Conservation (phyloP, 1,140 invertebrate genomes). For the Drosophila saltans region DNA sequence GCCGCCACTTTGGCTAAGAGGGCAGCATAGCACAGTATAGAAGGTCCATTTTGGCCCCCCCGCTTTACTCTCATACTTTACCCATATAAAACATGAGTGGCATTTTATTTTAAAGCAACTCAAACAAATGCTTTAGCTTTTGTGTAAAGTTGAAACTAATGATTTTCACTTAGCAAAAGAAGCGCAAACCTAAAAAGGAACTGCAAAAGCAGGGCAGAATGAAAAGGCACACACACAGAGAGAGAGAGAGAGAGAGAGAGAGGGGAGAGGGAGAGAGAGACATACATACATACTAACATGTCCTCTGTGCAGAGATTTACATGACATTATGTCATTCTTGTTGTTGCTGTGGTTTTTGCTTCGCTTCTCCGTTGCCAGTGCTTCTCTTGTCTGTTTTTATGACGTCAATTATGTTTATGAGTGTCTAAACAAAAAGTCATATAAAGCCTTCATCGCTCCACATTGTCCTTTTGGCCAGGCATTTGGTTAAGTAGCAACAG, state of each 20-base stretch:
- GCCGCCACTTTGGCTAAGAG: constrained; percentile 11
- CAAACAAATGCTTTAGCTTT: constrained; percentile 75
- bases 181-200: constrained; percentile 3
- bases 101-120: constrained; percentile 76
- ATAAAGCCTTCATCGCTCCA: constrained; percentile 64
- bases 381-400: constrained; percentile 70
- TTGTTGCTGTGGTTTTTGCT: constrained; percentile 29
- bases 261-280: background rate
- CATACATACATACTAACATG: constrained; percentile 28
- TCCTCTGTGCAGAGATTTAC: constrained; percentile 70
- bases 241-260: background rate
- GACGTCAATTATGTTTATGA: constrained; percentile 81
- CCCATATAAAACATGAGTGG: constrained; percentile 72
- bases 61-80: no score
- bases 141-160: constrained; percentile 74
- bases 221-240: background rate
- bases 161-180: constrained; percentile 67
- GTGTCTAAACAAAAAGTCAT: constrained; percentile 79
- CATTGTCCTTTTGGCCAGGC: constrained; percentile 41
- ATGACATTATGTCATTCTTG: constrained; percentile 79
- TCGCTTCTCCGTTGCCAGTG: background rate
- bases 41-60: background rate
- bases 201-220: background rate
- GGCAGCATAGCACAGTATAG: background rate
- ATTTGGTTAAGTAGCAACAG: background rate